Evolutionary conservation across 1,140 invertebrate species (phyloP), one percentile per base, ranked within the genome.

Genomic region (Drosophila sechellia): DNA sequence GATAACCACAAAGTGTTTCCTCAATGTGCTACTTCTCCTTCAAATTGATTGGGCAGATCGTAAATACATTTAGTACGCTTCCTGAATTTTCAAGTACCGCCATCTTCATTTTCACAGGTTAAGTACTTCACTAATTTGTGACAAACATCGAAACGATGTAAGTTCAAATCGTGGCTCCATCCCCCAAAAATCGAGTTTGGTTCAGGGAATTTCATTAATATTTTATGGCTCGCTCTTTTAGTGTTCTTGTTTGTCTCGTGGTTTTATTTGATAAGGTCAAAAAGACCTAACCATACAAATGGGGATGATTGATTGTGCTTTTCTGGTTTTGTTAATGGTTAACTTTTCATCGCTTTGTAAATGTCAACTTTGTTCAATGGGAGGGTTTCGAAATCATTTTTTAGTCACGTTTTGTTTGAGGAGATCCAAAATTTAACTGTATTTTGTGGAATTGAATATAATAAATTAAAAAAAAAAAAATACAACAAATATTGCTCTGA

Each of bases 351-450:
- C 63, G 54, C 68, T 83, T 83, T 79, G 73, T 81, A 56, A 68
- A 46, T 81, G 80, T 79, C 74, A 83, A 74, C 50, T 61, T 69
- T 64, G 54, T 53, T 69, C 27, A 72, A 77, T 50, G 40, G 46
- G 11, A 1, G 40, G n/a, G 15, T 48, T 17, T 37, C 13, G 12
- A 45, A 43, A 69, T 48, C 42, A 56, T 69, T 70, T 48, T 40
- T 70, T 46, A 69, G 49, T 25, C 49, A 57, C 65, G 57, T 43
- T 63, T 50, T 15, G 5, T 27, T 39, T 17, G 0, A 22, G 4
- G 0, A n/a, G 39, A 39, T 8, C 0, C 2, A 2, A 3, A 31
- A 31, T 10, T 10, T 31, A 31, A 31, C 31, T 31, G 6, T 31
- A 3, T 31, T 27, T 57, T 46, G 22, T 5, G 22, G 8, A 49